phyloP scores from a whole-genome alignment of 2,797 vertebrate species.

The Melanotaenia pygmaea region DNA sequence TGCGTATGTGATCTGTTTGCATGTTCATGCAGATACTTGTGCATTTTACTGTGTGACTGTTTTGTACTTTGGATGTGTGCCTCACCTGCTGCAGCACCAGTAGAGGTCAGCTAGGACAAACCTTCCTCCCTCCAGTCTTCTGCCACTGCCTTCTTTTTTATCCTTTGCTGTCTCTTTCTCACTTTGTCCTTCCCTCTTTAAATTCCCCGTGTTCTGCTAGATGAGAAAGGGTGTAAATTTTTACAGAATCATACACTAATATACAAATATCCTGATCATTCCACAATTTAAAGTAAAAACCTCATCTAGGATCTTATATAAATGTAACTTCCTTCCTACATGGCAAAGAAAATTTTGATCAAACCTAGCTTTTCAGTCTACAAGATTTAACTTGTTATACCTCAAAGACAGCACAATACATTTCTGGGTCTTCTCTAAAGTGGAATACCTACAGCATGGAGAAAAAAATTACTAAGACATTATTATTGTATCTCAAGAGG shows the following conservation, averaged over 20 bases:
- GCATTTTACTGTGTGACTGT: slow-evolving; percentile 1
- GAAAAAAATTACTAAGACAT: not conserved
- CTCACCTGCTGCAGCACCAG: slow-evolving; percentile 69
- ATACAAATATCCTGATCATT: slow-evolving; percentile 24
- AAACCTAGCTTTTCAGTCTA: not conserved
- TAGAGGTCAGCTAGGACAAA: slow-evolving; percentile 67
- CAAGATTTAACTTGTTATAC: not conserved
- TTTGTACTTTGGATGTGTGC: slow-evolving; percentile 22
- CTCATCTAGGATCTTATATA: not conserved
- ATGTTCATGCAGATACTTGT: not conserved
- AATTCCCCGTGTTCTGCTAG: slow-evolving; percentile 46
- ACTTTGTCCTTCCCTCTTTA: slow-evolving; percentile 23
- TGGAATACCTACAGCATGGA: not conserved
- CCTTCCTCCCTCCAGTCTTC: slow-evolving; percentile 67
- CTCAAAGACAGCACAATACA: not conserved
- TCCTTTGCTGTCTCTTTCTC: slow-evolving; percentile 14
- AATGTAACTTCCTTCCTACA: not conserved
- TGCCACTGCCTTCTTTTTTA: slow-evolving; percentile 52
- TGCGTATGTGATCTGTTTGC: not conserved
- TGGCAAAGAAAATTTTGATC: not conserved
- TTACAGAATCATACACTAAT: slow-evolving; percentile 48
- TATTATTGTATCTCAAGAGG: slow-evolving; percentile 17
- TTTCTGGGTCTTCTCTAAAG: not conserved
- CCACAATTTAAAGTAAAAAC: not conserved
- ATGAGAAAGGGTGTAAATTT: slow-evolving; percentile 40